Evolutionary conservation across 2,888 invertebrate species (phyloP), one percentile per base, ranked within the genome.

Genomic region (Drosophila kanekoi): DNA sequence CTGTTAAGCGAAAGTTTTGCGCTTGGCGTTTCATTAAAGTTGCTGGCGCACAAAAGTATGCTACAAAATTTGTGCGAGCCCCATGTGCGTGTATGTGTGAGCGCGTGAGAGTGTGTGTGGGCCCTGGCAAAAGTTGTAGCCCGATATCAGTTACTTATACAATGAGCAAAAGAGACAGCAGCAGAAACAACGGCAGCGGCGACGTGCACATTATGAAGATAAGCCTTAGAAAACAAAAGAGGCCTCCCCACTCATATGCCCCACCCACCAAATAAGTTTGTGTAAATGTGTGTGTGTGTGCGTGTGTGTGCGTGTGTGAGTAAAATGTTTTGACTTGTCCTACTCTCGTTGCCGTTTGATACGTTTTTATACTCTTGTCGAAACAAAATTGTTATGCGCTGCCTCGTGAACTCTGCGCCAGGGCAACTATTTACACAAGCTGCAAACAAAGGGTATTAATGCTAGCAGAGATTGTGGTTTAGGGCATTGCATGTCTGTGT

Each of bases 161-260:
- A 87, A 79, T 70, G 79, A 48, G 68, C 63, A 64, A 78, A 45
- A 64, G 81, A 67, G 81, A 62, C 33, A 38, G 52, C 56, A 43
- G 48, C 43, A 56, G 59, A 54, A 52, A 44, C 56, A 59, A 61
- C 65, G 67, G 65, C 81, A 60, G 37, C 62, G 77, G 76, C 76
- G 87, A 83, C 85, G 76, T 78, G 72, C 86, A 85, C 88, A 82
- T 87, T 87, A 87, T 82, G 80, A 85, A 87, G 82, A 82, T 82
- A 82, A 87, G 83, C 81, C 83, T 77, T 66, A 53, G 86, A 82
- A 82, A 87, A 87, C 81, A 87, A 87, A 84, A 68, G 28, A 28
- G 87, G 72, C 49, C 60, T 62, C 35, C 52, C 66, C 32, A 38
- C 49, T 40, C 45, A 44, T 35, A 35, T 43, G 38, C 35, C 20